Base-by-base conservation (phyloP, 2,113 vertebrate species). In the Anser cygnoides region DNA sequence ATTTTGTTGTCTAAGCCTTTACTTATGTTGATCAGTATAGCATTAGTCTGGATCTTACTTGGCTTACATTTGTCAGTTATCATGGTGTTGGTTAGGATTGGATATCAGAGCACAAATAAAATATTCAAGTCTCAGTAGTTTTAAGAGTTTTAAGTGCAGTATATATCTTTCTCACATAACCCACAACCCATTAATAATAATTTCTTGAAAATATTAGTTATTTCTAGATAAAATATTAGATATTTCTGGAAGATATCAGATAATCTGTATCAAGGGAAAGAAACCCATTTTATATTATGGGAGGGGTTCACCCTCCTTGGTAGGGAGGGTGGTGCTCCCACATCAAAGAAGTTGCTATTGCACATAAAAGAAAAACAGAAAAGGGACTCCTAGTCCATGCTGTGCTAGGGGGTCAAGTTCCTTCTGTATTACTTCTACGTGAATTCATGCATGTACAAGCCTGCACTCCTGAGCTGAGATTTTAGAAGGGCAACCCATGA, bases 1-100 rank as follows among this genome's bases (percentile, higher is more conserved):
- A 20, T 66, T 3, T 16, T 17, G 2, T 1, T 22, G 0, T 43
- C 4, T 63, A 29, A 65, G 18, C 28, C 16, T 52, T 66, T 96
- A n/a, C 9, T 35, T 66, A 10, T 71, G 21, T 84, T 72, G 22
- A 13, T 22, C 84, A 63, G 31, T 62, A 7, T 76, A 35, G 25
- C 25, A 43, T 73, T 17, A 1, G 0, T 61, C 20, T 61, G 7
- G 9, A 20, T 78, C 39, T 90, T 74, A 5, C 35, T 25, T 84
- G 43, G 21, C 14, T 92, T 41, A 33, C 5, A 4, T 8, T 87
- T 75, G 3, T 65, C 68, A 35, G 37, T 70, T 80, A 52, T 22
- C 5, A 7, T 76, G 29, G 3, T 76, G 37, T 31, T 68, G 20
- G 29, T 67, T 37, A 81, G 37, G 65, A n/a, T 41, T 21, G 28